Percentiles rank a stretch among this genome's conserved stretches.
These are phyloP conservation scores for Scaptomyza montana DNA, from an alignment of 1,140 invertebrate species.

Conservation along the genomic window DNA sequence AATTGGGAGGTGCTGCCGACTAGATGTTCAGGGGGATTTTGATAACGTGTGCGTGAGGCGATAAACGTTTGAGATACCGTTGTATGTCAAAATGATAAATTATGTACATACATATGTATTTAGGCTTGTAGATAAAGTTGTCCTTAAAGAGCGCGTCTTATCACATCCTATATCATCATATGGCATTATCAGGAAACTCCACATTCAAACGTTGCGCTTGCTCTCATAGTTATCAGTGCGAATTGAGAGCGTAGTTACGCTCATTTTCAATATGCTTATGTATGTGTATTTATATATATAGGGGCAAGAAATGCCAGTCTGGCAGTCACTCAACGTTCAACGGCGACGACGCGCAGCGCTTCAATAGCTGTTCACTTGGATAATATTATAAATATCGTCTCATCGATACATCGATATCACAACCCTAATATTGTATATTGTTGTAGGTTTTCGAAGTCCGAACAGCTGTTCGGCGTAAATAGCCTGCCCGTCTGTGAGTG, in stretches of 20 bases:
- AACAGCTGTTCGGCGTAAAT: slow-evolving; percentile 52
- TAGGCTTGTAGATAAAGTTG: slow-evolving; percentile 1
- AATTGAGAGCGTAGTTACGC: slow-evolving; percentile 23
- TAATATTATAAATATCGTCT: slow-evolving; percentile 10
- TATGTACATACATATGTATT: slow-evolving; percentile 1
- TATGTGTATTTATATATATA: slow-evolving; percentile 50
- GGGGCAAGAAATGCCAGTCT: slow-evolving; percentile 14
- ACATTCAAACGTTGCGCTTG: slow-evolving; percentile 17
- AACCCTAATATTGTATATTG: slow-evolving; percentile 1
- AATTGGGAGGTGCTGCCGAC: slow-evolving; percentile 17
- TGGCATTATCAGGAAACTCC: slow-evolving; percentile 66
- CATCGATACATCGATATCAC: slow-evolving; percentile 41
- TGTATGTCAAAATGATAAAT: slow-evolving; percentile 55
- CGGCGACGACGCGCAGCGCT: slow-evolving; percentile 16
- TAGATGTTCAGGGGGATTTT: slow-evolving; percentile 55
- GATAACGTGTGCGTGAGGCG: slow-evolving; percentile 67
- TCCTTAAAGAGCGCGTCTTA: slow-evolving; percentile 16
- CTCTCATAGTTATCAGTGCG: slow-evolving; percentile 41
- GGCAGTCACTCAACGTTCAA: slow-evolving; percentile 53
- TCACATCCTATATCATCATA: slow-evolving; percentile 14
- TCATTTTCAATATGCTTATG: slow-evolving; percentile 24
- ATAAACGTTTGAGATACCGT: slow-evolving; percentile 41
- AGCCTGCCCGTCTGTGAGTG: slow-evolving; percentile 38
- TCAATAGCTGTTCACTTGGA: slow-evolving; percentile 29
- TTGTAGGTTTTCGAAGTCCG: slow-evolving; percentile 23